Base-by-base conservation (phyloP, 2,888 invertebrate genomes). In the Standfussiana lucernea region DNA sequence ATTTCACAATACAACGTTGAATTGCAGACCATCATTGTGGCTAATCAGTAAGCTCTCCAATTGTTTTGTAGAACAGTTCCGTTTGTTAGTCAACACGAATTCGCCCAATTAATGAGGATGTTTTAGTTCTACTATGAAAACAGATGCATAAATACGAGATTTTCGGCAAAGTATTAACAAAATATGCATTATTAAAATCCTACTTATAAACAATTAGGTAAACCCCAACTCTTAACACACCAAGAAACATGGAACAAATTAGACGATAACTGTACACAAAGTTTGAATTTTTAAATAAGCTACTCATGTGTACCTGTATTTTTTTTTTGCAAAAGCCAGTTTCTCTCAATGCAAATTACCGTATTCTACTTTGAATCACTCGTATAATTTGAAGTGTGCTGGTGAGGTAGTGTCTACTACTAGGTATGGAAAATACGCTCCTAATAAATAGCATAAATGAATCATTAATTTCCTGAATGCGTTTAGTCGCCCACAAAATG, bases 381-480 rank as follows among this genome's bases (percentile, higher is more conserved):
- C 7, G 28, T 35, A 45, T 72, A 53, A 32, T 10, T 59, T 35
- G 53, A 45, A 7, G 24, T 62, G 4, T 35, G 42, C 47, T 53
- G 7, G 24, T 28, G 62, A 32, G 10, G 56, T 65, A 42, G 28
- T 45, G n/a, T n/a, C n/a, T 32, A 15, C 24, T 81, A 18, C 32
- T 0, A 32, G 21, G n/a, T 47, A 56, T 64, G 45, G 47, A 56
- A 62, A 75, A 47, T 66, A 42, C 1, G n/a, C 2, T 62, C 2
- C 45, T 24, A 77, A 66, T 66, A 70, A 47, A 53, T 56, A 70
- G 45, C n/a, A 10, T 40, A 59, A 73, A 80, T 68, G 35, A 80
- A 67, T 68, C 10, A 68, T 84, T 74, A 32, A 67, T 67, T 69
- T 56, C 32, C 40, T 18, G 59, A 84, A 84, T 59, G 53, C 47